These are phyloP conservation scores for Drosophila vallismaia DNA, from an alignment of 2,888 invertebrate genomes.

Conservation along the genomic window DNA sequence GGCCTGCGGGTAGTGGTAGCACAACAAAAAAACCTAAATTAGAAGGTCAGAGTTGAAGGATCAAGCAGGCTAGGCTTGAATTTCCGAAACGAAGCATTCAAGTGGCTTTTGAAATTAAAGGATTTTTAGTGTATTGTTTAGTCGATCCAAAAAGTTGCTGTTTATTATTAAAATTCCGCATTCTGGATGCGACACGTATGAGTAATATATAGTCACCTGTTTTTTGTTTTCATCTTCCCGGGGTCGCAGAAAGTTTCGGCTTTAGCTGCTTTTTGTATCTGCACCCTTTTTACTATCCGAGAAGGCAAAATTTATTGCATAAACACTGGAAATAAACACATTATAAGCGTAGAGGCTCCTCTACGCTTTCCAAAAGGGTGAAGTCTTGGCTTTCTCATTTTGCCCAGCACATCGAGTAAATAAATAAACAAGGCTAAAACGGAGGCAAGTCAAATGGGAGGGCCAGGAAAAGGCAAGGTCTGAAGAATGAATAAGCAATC, in stretches of 20 bases:
- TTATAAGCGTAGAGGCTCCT: constrained; percentile 53
- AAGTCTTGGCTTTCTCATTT: constrained; percentile 1
- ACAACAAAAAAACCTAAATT: constrained; percentile 5
- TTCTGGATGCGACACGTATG: constrained; percentile 11
- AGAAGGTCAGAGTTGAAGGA: constrained; percentile 22
- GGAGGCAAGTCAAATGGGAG: constrained; percentile 59
- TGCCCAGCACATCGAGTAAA: constrained; percentile 54
- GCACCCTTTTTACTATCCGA: constrained; percentile 12
- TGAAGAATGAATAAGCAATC: constrained; percentile 47
- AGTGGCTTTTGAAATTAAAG: neutral
- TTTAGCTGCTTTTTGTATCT: constrained; percentile 13
- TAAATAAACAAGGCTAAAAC: constrained; percentile 66
- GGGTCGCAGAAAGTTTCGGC: constrained; percentile 5
- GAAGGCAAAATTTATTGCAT: constrained; percentile 52
- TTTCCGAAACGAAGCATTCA: neutral
- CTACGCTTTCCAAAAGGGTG: constrained; percentile 14
- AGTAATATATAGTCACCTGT: constrained; percentile 10
- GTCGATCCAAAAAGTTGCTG: neutral
- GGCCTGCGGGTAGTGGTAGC: neutral
- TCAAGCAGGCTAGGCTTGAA: neutral
- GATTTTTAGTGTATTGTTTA: constrained; percentile 16
- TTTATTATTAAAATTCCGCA: neutral
- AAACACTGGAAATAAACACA: constrained; percentile 71
- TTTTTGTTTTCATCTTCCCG: constrained; percentile 4
- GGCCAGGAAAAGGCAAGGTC: constrained; percentile 32